phyloP scores from a whole-genome alignment of 1,140 invertebrate genomes.

The Leptinotarsa lineolata region DNA sequence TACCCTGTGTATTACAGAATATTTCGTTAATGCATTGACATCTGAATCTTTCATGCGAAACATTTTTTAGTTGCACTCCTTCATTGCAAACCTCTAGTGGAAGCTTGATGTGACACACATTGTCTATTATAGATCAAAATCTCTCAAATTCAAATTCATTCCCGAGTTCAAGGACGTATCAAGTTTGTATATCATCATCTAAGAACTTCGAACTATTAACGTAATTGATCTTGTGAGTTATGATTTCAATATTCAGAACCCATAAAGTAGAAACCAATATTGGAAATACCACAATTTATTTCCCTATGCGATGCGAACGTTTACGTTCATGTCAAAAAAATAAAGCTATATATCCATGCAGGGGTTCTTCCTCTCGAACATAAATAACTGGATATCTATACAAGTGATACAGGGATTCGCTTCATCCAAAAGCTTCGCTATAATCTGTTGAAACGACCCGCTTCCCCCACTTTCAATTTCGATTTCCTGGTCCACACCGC shows the following conservation, averaged over 20 bases:
- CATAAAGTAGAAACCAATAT: slow-evolving; percentile 3
- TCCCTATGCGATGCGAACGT: neutral
- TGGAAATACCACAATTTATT: neutral
- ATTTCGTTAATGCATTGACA: no score
- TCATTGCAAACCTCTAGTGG: no score
- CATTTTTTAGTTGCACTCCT: no score
- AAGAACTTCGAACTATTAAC: no score
- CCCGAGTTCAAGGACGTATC: no score
- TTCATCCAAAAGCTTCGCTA: slow-evolving; percentile 32
- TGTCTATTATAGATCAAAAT: no score
- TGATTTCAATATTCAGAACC: slow-evolving; percentile 9
- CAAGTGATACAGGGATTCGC: slow-evolving; percentile 26
- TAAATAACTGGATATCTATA: slow-evolving; percentile 38
- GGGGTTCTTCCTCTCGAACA: slow-evolving; percentile 16
- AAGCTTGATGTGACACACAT: no score
- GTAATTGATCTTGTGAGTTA: neutral
- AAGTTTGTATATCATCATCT: no score
- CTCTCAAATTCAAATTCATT: no score
- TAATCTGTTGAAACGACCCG: slow-evolving; percentile 37
- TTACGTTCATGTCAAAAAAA: slow-evolving; percentile 11
- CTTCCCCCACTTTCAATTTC: slow-evolving; percentile 40
- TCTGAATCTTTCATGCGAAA: no score
- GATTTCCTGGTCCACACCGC: slow-evolving; percentile 35
- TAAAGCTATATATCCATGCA: slow-evolving; percentile 15
- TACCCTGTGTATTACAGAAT: no score